Evolutionary conservation across 2,797 vertebrate genomes (phyloP).

Genomic region (Champsocephalus esox): DNA sequence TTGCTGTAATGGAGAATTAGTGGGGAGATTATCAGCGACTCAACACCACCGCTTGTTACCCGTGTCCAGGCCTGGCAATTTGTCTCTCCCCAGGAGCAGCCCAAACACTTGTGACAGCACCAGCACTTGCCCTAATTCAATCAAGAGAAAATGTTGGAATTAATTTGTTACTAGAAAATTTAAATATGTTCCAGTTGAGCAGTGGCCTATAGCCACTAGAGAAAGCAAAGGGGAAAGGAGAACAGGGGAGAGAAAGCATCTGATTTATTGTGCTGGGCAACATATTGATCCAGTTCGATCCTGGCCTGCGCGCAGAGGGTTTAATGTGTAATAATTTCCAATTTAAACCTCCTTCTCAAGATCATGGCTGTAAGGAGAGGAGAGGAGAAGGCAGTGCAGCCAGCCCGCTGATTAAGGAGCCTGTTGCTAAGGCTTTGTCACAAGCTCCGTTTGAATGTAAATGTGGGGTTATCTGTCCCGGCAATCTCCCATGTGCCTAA

Average conservation of each 20-base stretch:
- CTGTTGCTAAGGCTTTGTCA: conserved; percentile 97
- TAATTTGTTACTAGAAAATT: conserved; percentile 99
- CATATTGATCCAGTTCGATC: conserved; percentile 99
- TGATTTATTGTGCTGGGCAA: conserved; percentile 99
- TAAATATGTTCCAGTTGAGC: conserved; percentile 95
- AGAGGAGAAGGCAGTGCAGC: conserved; percentile 76
- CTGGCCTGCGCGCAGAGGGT: conserved; percentile 90
- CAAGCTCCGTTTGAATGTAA: conserved; percentile 97
- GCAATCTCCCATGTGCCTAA: conserved; percentile 94
- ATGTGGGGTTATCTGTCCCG: conserved; percentile 93
- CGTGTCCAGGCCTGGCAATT: conserved; percentile 99
- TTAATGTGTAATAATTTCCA: conserved; percentile 99
- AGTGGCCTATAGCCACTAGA: conserved; percentile 92
- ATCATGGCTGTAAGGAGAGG: conserved; percentile 96
- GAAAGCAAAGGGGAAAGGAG: conserved; percentile 63
- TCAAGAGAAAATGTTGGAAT: conserved; percentile 99
- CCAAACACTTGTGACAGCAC: conserved; percentile 99
- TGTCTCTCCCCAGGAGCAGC: conserved; percentile 97
- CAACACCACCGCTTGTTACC: conserved; percentile 99
- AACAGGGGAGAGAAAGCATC: conserved; percentile 79
- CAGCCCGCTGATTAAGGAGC: conserved; percentile 91
- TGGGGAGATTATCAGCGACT: conserved; percentile 99
- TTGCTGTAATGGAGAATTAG: conserved; percentile 99
- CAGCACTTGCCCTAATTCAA: conserved; percentile 99
- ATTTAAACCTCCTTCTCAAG: conserved; percentile 99